Base-by-base conservation (phyloP, 1,140 invertebrate species). In the Capitella teleta region DNA sequence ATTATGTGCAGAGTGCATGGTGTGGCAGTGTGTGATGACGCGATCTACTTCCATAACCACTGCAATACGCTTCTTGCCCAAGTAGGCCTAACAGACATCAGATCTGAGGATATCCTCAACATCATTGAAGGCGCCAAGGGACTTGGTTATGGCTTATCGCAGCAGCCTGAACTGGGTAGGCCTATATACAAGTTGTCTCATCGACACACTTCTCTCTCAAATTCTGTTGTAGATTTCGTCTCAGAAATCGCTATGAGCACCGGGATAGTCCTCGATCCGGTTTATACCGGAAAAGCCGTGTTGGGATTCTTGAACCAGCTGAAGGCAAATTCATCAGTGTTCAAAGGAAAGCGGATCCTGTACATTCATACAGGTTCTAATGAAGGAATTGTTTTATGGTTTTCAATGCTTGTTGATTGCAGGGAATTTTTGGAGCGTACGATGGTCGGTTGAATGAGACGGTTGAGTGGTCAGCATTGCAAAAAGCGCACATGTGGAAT, bases 331-430 rank as follows among this genome's bases (percentile, higher is more conserved):
- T 54, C 60, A 43, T 37, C 51, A 1, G 55, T 52, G 38, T 66
- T 67, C 38, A 51, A 62, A 49, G 66, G 66, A 38, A 57, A 57
- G 2, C 51, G 59, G 28, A 58, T 68, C 24, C 51, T 68, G 1
- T 68, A 61, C 49, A 40, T 68, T 23, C 64, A 68, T 54, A 67
- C 66, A 59, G 66, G 66, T 64, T n/a, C n/a, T n/a, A n/a, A n/a
- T n/a, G n/a, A n/a, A n/a, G n/a, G n/a, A n/a, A n/a, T n/a, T n/a
- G n/a, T n/a, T n/a, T n/a, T n/a, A n/a, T n/a, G n/a, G n/a, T n/a
- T n/a, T n/a, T n/a, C n/a, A n/a, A n/a, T n/a, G n/a, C n/a, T n/a
- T n/a, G n/a, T n/a, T n/a, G n/a, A n/a, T n/a, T n/a, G n/a, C n/a
- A n/a, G n/a, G n/a, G n/a, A n/a, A n/a, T n/a, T n/a, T n/a, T n/a